phyloP scores from a whole-genome alignment of 1,140 invertebrate species.

The Macrobrachium rosenbergii region DNA sequence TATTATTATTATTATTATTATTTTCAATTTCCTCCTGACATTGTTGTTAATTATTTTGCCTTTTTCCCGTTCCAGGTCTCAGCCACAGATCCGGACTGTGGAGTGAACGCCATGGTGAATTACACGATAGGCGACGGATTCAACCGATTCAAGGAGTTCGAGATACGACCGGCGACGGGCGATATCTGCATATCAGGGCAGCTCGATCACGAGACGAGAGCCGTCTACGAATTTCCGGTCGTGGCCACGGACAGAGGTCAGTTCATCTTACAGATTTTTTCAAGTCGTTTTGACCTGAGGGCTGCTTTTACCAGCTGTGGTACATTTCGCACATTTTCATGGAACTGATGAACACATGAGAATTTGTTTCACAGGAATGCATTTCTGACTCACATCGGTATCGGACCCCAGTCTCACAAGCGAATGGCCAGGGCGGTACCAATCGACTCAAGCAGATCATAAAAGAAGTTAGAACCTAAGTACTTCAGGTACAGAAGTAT shows the following conservation, averaged over 20 bases:
- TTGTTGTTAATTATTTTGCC: conserved; percentile 39
- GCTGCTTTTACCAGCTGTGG: too few relatives aligned
- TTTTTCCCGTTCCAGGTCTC: conserved; percentile 79
- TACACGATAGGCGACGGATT: conserved; percentile 87
- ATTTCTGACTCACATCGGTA: too few relatives aligned
- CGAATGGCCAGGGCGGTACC: too few relatives aligned
- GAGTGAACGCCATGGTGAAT: conserved; percentile 93
- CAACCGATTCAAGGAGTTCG: conserved; percentile 79
- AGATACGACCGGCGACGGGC: conserved; percentile 84
- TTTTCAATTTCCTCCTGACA: neutral
- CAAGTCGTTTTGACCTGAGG: too few relatives aligned
- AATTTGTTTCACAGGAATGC: too few relatives aligned
- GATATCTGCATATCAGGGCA: conserved; percentile 87
- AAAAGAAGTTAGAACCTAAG: too few relatives aligned
- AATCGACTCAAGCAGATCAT: too few relatives aligned
- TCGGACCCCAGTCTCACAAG: too few relatives aligned
- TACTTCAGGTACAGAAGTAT: too few relatives aligned
- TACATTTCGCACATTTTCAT: too few relatives aligned
- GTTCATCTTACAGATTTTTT: conserved; percentile 49
- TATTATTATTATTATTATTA: neutral
- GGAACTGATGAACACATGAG: too few relatives aligned
- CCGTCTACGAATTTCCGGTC: conserved; percentile 91
- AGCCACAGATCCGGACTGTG: conserved; percentile 94
- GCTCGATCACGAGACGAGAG: conserved; percentile 89
- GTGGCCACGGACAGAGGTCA: conserved; percentile 94